Conservation (phyloP, 1,140 invertebrate genomes). For the Euwallacea fornicatus region DNA sequence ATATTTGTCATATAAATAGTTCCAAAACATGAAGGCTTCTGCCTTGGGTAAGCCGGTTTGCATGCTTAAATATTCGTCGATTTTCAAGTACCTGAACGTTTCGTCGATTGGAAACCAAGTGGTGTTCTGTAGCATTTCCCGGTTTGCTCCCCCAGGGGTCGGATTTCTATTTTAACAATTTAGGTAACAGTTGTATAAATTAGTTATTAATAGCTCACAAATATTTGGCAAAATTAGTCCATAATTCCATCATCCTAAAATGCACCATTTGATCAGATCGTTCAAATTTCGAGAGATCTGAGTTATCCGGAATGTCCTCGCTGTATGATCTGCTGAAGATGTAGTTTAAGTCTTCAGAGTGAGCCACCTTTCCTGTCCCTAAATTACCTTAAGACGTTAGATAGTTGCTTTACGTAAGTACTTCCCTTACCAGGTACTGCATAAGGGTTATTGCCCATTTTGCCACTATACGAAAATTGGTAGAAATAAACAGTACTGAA, state of each 20-base stretch:
- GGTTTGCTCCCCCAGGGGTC: slow-evolving; percentile 3
- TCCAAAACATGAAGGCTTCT: slow-evolving; percentile 13
- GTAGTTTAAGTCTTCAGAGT: slow-evolving; percentile 19
- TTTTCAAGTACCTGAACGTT: slow-evolving; percentile 23
- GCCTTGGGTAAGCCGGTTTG: slow-evolving; percentile 4
- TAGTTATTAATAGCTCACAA: slow-evolving; percentile 3
- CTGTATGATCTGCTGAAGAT: slow-evolving; percentile 1
- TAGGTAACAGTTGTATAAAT: not conserved
- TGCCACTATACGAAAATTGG: slow-evolving; percentile 26
- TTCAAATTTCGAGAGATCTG: not conserved
- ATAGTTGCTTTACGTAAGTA: not conserved
- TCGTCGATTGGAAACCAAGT: slow-evolving; percentile 6
- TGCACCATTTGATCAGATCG: slow-evolving; percentile 8
- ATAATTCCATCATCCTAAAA: slow-evolving; percentile 5
- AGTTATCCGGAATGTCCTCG: slow-evolving; percentile 4
- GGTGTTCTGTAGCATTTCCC: slow-evolving; percentile 12
- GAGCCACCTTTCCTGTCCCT: slow-evolving; percentile 14
- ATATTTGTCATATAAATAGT: slow-evolving; percentile 12
- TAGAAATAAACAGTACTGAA: slow-evolving; percentile 30
- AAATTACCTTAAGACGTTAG: not conserved
- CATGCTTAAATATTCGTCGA: slow-evolving; percentile 11
- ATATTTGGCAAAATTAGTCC: slow-evolving; percentile 17
- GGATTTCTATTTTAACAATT: slow-evolving; percentile 20
- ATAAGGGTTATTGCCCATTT: slow-evolving; percentile 20
- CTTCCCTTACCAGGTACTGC: not conserved